Conservation (phyloP, 2,888 invertebrate genomes). For the Apamea monoglypha region DNA sequence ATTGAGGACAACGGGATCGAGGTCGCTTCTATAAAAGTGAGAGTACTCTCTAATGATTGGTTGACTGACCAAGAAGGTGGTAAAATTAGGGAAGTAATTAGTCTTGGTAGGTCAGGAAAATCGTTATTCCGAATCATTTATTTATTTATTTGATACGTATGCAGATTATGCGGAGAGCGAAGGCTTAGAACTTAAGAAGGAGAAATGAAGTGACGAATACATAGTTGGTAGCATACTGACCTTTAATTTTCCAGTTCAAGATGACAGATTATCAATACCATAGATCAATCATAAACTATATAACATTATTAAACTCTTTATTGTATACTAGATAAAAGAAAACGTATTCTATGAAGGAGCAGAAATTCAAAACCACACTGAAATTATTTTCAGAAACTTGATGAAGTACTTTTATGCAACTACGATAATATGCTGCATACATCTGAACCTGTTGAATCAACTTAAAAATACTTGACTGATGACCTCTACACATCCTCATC, state of each 20-base stretch:
- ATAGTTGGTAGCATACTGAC: no score
- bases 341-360: not conserved
- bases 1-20: slow-evolving; percentile 24
- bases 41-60: slow-evolving; percentile 26
- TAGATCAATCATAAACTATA: no score
- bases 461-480: not conserved
- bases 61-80: not conserved
- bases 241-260: no score
- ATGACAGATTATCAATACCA: no score
- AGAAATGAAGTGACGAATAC: no score
- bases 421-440: not conserved
- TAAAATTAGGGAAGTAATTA: not conserved
- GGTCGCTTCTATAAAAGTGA: slow-evolving; percentile 40
- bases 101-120: not conserved
- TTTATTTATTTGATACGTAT: no score
- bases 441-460: not conserved
- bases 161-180: no score
- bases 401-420: not conserved
- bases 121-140: not conserved
- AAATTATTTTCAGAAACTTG: not conserved
- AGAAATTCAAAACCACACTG: not conserved
- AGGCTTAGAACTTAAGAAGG: no score
- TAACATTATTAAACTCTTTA: not conserved
- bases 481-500: not conserved
- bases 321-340: not conserved